These are phyloP conservation scores for Aphis gossypii DNA, from an alignment of 1,140 invertebrate species.

Conservation along the genomic window DNA sequence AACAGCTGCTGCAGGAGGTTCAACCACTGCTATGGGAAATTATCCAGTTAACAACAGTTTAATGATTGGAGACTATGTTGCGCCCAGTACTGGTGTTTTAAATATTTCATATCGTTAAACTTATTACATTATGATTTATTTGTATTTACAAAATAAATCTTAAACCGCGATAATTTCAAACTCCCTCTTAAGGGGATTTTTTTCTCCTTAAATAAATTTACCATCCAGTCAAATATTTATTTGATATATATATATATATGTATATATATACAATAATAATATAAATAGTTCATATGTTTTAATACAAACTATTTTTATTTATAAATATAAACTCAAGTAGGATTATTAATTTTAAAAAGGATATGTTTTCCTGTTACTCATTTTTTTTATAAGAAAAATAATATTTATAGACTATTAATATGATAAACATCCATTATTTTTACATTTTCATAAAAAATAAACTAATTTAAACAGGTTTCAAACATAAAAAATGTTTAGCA, in stretches of 20 bases:
- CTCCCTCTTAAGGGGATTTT: background rate
- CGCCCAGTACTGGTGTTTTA: slow-evolving; percentile 68
- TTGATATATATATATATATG: background rate
- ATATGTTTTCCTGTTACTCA: background rate
- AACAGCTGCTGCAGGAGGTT: slow-evolving; percentile 1
- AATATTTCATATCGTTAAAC: slow-evolving; percentile 58
- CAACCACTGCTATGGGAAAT: slow-evolving; percentile 62
- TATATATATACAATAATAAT: background rate
- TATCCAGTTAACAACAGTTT: slow-evolving; percentile 77
- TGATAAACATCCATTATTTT: background rate
- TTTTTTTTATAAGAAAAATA: background rate
- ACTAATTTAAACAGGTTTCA: background rate
- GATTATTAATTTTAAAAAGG: background rate
- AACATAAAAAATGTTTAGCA: background rate
- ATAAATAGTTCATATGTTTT: background rate
- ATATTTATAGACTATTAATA: background rate
- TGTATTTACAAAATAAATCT: background rate
- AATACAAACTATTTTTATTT: background rate
- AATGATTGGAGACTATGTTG: slow-evolving; percentile 82
- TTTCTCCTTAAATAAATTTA: background rate
- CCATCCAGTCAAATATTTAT: background rate
- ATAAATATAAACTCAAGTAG: background rate
- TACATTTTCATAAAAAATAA: slow-evolving; percentile 8
- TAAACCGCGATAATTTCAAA: background rate
- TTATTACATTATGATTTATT: background rate